Base-by-base conservation (phyloP, 1,140 invertebrate genomes). In the Carposina sasakii region DNA sequence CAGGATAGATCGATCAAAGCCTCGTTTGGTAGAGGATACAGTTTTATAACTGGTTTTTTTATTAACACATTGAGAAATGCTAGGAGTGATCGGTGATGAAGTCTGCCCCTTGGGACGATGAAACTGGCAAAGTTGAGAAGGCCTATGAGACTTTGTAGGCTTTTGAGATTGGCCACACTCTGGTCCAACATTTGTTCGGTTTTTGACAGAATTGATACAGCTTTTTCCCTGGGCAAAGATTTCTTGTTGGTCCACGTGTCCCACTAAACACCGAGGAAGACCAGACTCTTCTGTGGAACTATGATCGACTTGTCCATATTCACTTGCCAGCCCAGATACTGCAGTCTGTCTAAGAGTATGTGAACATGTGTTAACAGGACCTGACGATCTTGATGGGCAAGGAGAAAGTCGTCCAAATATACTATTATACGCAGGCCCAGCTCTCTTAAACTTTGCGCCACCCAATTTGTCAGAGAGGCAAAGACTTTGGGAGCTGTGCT, bases 251-350 rank as follows among this genome's bases (percentile, higher is more conserved):
- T 8, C 31, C 5, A 8, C n/a, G 31, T 8, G 4, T 33, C n/a
- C 31, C 31, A 33, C 5, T 13, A 4, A 15, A 33, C 15, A 4
- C 31, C 31, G 9, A 33, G 31, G 13, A 10, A 33, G 15, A 33
- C 34, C 22, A 30, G 20, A 8, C 10, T 10, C 1, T 45, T 3
- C 30, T 17, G 17, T 9, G 28, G 28, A 2, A 17, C 22, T 12
- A 28, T 21, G 16, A 41, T 60, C 52, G 5, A 47, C 13, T 5
- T 60, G 24, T 44, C 24, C 22, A 41, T 33, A 31, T 53, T 53
- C 23, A 53, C 13, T 23, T 41, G 15, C 51, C 44, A 48, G 1
- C 51, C 51, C 13, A 53, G 36, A 21, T 1, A 15, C 24, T 41
- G 24, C 1, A 53, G 37, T 2, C 16, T 49, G 1, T 19, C 36